These are phyloP conservation scores for Siniperca obscura DNA, from an alignment of 2,797 vertebrate genomes.

Conservation along the genomic window DNA sequence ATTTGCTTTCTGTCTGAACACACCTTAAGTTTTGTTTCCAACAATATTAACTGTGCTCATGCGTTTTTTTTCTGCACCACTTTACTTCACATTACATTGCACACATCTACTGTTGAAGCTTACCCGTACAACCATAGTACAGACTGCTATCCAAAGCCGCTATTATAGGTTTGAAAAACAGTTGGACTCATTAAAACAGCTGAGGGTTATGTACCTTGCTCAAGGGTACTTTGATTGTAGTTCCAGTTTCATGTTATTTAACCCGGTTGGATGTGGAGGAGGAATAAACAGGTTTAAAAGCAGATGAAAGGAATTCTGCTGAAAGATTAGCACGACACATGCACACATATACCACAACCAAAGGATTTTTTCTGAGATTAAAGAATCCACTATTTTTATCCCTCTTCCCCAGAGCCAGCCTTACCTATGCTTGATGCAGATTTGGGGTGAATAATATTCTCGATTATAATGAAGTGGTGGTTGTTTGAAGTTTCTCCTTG, in stretches of 20 bases:
- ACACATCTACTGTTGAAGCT: neutral
- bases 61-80: neutral
- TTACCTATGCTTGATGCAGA: conserved; percentile 70
- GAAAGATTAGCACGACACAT: conserved; percentile 57
- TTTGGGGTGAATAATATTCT: conserved; percentile 63
- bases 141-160: neutral
- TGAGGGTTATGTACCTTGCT: conserved; percentile 31
- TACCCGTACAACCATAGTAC: neutral
- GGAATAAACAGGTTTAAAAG: conserved; percentile 66
- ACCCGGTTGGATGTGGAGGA: conserved; percentile 38
- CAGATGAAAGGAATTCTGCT: conserved; percentile 60
- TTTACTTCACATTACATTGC: conserved; percentile 10
- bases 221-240: conserved; percentile 28
- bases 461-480: conserved; percentile 69
- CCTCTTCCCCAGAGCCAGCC: conserved; percentile 62
- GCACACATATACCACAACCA: conserved; percentile 49
- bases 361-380: conserved; percentile 72
- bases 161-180: conserved; percentile 20
- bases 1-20: neutral
- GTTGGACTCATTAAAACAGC: conserved; percentile 43
- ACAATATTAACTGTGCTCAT: neutral
- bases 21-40: neutral
- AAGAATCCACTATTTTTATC: conserved; percentile 75
- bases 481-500: conserved; percentile 77
- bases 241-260: conserved; percentile 40